These are phyloP conservation scores for Corythornis vintsioides DNA, from an alignment of 2,113 vertebrate species.

Conservation along the genomic window DNA sequence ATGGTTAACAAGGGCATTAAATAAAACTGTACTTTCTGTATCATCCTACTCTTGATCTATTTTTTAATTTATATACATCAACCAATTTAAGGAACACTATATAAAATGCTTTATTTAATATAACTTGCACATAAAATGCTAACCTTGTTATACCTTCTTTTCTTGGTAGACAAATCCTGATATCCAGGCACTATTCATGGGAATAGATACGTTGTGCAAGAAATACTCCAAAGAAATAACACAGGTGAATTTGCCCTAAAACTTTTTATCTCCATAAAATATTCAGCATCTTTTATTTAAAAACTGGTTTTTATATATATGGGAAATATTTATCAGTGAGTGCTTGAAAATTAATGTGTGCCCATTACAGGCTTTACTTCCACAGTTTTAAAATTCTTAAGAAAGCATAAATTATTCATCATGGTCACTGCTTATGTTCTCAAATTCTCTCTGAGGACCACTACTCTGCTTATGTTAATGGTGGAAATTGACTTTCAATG, in stretches of 20 bases:
- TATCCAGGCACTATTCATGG: conserved; percentile 87
- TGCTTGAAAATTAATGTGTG: neutral
- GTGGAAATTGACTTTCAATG: neutral
- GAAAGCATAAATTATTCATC: neutral
- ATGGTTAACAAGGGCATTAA: neutral
- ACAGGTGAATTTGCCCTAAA: conserved; percentile 78
- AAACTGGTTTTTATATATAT: neutral
- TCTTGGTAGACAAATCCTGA: conserved; percentile 81
- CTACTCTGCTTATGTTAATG: conserved; percentile 1
- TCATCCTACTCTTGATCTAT: neutral
- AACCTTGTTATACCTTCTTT: conserved; percentile 23
- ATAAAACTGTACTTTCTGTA: neutral
- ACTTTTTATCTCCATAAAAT: neutral
- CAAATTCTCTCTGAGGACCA: neutral
- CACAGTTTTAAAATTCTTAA: neutral
- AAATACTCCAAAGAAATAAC: conserved; percentile 83
- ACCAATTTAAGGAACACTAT: neutral
- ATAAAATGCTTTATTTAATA: neutral
- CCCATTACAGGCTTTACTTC: neutral
- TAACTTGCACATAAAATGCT: neutral
- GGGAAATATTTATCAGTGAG: neutral
- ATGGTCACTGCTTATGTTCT: neutral
- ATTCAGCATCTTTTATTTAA: neutral
- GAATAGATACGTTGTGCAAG: conserved; percentile 77
- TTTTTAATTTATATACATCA: neutral